Evolutionary conservation across 23 tunicate species (phyloP), one percentile per base, ranked within the genome.

Genomic region (Halocynthia aurantium): DNA sequence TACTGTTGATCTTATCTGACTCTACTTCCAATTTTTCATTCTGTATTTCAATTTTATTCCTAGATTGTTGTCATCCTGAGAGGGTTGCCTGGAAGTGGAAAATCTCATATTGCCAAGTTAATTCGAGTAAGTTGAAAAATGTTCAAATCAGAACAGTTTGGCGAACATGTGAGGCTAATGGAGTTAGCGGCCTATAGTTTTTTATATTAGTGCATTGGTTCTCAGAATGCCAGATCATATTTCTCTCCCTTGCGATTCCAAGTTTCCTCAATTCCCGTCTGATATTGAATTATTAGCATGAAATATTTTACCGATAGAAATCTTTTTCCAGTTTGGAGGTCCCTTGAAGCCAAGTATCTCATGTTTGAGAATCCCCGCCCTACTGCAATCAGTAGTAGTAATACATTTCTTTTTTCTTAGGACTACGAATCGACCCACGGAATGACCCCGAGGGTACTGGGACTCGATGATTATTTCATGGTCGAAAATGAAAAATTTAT

Each of bases 401-500:
- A 44, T 55, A 54, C 8, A 8, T 10, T 75, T 75, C 0, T 75
- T 55, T 8, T 70, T 70, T 69, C 13, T 6, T 75, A 85, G 97
- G 91, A 85, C 21, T 71, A 81, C 53, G 97, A 91, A 72, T 81
- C 67, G 61, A 62, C 77, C 11, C 76, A 73, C 64, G 74, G 77
- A 50, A 84, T 85, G 7, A 70, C 86, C 52, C 83, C 97, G 50
- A 75, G 97, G 10, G 87, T 91, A 52, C 74, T 91, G 50, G 68
- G 91, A 53, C 57, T 91, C 64, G 97, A 91, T 77, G 97, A 91
- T 85, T 91, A 91, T 66, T 91, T 91, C 75, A 85, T 85, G 84
- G 75, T 85, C 63, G 97, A 91, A 69, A 89, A 86, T 15, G 97
- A 91, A 65, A 91, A 85, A 62, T 17, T 69, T 5, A 73, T 69